Conservation (phyloP, 1,140 invertebrate genomes). For the Grapholita molesta region DNA sequence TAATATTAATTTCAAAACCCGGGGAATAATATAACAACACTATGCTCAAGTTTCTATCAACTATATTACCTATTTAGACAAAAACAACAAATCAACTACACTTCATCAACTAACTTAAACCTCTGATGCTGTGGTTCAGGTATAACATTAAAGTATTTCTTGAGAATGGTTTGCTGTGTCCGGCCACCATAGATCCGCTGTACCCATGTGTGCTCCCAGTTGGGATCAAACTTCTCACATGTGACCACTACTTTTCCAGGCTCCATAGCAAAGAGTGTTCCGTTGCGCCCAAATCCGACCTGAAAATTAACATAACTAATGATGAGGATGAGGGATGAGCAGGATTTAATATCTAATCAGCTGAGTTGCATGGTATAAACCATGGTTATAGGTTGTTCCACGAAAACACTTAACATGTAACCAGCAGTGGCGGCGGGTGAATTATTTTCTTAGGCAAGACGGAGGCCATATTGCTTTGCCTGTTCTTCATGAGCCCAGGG, state of each 20-base stretch:
- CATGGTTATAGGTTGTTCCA: no score
- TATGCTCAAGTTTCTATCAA: not conserved
- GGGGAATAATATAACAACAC: not conserved
- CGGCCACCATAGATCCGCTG: constrained; percentile 81
- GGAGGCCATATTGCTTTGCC: no score
- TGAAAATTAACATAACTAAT: constrained; percentile 61
- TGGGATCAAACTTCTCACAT: constrained; percentile 86
- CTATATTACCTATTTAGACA: constrained; percentile 27
- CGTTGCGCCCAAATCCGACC: constrained; percentile 88
- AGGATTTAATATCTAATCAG: no score
- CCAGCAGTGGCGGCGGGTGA: no score
- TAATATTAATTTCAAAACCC: not conserved
- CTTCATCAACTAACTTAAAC: constrained; percentile 86
- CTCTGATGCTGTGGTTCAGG: constrained; percentile 84
- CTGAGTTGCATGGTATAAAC: no score
- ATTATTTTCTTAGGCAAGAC: no score
- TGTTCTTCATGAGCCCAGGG: no score
- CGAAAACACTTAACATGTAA: no score
- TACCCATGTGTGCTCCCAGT: constrained; percentile 85
- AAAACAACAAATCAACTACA: constrained; percentile 61
- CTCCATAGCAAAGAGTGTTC: constrained; percentile 86
- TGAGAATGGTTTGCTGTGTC: constrained; percentile 83
- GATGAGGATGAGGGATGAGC: not conserved
- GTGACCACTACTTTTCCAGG: constrained; percentile 86
- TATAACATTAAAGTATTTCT: constrained; percentile 90